phyloP scores from a whole-genome alignment of 2,888 invertebrate genomes.

The Zygogramma bicolorata region DNA sequence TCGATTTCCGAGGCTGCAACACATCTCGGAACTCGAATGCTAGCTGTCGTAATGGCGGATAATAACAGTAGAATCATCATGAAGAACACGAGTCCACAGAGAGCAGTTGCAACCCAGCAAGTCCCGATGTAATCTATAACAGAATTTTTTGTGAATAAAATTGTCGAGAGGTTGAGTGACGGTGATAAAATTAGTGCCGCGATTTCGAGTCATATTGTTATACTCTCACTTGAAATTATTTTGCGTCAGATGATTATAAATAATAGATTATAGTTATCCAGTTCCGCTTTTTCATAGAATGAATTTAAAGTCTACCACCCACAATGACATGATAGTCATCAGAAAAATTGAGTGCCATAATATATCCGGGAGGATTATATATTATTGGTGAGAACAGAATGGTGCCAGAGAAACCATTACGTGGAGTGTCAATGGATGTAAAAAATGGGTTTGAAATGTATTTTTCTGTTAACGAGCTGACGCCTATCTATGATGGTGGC shows the following conservation, averaged over 20 bases:
- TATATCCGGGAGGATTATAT: too few species aligned
- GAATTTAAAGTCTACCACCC: neutral
- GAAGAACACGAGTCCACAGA: conserved; percentile 55
- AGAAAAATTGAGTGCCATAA: too few species aligned
- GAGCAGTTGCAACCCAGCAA: conserved; percentile 57
- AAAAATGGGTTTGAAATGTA: too few species aligned
- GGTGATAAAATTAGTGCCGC: neutral
- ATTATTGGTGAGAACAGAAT: too few species aligned
- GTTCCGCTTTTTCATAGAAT: neutral
- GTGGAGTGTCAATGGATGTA: too few species aligned
- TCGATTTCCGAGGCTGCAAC: conserved; percentile 44
- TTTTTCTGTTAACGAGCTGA: too few species aligned
- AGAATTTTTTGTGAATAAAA: neutral
- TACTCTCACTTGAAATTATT: neutral
- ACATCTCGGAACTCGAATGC: conserved; percentile 52
- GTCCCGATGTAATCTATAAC: conserved; percentile 59
- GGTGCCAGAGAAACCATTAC: too few species aligned
- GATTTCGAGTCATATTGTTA: neutral
- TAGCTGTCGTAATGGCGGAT: conserved; percentile 45
- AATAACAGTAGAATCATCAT: conserved; percentile 53
- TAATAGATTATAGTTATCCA: neutral
- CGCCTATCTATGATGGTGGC: too few species aligned
- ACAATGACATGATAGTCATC: neutral
- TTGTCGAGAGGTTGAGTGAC: neutral
- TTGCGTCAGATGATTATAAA: neutral